Conservation (phyloP, 2,797 vertebrate genomes). For the Scleropages formosus region DNA sequence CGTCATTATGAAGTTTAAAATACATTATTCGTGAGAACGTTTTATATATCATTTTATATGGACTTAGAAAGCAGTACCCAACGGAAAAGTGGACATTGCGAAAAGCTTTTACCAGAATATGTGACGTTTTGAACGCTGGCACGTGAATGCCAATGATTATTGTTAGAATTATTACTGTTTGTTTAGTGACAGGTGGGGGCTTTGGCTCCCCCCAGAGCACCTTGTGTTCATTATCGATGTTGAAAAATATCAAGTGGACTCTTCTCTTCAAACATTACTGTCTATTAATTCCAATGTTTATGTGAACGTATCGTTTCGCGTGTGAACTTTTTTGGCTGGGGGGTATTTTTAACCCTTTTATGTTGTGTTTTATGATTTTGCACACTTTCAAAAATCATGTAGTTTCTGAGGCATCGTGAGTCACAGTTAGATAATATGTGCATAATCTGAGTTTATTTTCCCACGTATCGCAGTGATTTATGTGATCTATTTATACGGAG, state of each 20-base stretch:
- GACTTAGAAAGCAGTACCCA: not conserved
- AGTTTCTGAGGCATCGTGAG: not conserved
- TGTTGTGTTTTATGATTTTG: not conserved
- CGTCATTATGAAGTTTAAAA: constrained; percentile 78
- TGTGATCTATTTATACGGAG: not conserved
- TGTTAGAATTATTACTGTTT: constrained; percentile 26
- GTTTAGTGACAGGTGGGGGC: constrained; percentile 30
- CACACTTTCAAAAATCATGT: not conserved
- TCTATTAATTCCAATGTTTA: not conserved
- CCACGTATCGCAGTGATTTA: not conserved
- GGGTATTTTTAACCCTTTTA: not conserved
- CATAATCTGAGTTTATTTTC: not conserved
- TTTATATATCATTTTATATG: constrained; percentile 12
- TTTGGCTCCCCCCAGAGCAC: not conserved
- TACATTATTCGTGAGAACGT: constrained; percentile 39
- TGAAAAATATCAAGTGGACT: not conserved
- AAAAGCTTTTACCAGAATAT: not conserved
- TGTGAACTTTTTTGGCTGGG: constrained; percentile 3
- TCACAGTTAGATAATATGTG: not conserved
- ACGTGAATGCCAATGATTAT: not conserved
- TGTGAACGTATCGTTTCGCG: not conserved
- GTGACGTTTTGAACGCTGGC: not conserved
- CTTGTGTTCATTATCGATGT: not conserved
- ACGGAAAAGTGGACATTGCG: not conserved
- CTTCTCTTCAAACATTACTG: constrained; percentile 3